These are phyloP conservation scores for Plecturocebus donacophilus DNA, from an alignment of 2,113 vertebrate genomes.

Conservation along the genomic window DNA sequence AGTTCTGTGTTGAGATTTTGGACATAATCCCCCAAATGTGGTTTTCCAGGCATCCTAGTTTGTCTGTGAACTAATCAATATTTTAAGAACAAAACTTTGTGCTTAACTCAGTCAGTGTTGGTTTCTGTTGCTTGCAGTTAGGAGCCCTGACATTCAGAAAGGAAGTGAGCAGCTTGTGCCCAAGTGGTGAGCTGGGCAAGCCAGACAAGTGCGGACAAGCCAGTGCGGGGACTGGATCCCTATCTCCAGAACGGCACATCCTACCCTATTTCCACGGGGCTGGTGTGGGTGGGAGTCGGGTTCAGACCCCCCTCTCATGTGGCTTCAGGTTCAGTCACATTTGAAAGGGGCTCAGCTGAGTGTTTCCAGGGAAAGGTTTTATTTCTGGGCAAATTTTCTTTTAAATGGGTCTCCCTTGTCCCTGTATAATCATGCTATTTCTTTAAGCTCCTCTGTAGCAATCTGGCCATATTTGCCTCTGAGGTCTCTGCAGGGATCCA, in stretches of 20 bases:
- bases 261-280: not conserved
- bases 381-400: constrained; percentile 8
- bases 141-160: not conserved
- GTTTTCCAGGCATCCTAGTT: not conserved
- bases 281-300: too few relatives aligned
- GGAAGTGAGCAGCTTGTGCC: not conserved
- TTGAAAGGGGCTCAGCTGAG: constrained; percentile 16
- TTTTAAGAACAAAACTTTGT: not conserved
- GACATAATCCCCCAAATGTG: not conserved
- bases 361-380: not conserved
- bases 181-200: not conserved
- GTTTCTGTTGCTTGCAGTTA: not conserved
- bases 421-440: constrained; percentile 44
- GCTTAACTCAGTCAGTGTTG: not conserved
- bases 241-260: not conserved
- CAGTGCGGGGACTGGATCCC: not conserved
- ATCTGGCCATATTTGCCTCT: constrained; percentile 73
- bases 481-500: constrained; percentile 64
- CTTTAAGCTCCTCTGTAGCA: constrained; percentile 62
- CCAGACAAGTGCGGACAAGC: not conserved
- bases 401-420: constrained; percentile 8
- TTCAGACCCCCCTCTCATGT: not conserved
- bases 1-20: not conserved
- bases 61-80: not conserved
- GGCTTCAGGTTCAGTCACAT: not conserved